Base-by-base conservation (phyloP, 1,140 invertebrate genomes). In the Drosophila nebulosa region DNA sequence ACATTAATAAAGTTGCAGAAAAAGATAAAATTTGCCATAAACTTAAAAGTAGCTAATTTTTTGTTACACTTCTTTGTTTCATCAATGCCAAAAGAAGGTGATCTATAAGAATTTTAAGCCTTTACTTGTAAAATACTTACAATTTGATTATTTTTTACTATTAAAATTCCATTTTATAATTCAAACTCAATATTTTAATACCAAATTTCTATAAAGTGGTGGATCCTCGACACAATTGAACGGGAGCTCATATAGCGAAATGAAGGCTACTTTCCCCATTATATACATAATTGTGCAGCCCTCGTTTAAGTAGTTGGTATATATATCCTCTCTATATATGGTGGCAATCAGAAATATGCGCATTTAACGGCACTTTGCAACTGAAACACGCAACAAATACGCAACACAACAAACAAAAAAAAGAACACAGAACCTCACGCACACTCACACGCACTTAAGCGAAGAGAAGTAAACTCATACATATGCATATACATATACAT, bases 361-460 rank as follows among this genome's bases (percentile, higher is more conserved):
- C 69, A 79, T 69, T 76, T 76, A 67, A 73, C 51, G 64, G 42
- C 59, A 70, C 67, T 65, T 74, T 64, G 58, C 70, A 66, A 68
- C 56, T 60, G 56, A 69, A 46, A 50, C 74, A 72, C 59, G 73
- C 63, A 72, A 64, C 53, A 39, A 64, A 35, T 36, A 65, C 61
- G 69, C 27, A 64, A 74, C 59, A 61, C 36, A 61, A 56, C 39
- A 46, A 57, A 55, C 51, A 57, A 61, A 71, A 61, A 50, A 67
- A 52, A 52, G 26, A 46, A 65, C n/a, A n/a, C n/a, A n/a, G n/a
- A 55, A 58, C 16, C 50, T 66, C 14, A 55, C 32, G 55, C 52
- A 32, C 2, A 52, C 22, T 50, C 39, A 39, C 39, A 42, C 6
- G 18, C 39, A 42, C 36, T 7, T 7, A 16, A 27, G 12, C 16